Conservation (phyloP, 2,888 invertebrate species). For the Arge pagana region DNA sequence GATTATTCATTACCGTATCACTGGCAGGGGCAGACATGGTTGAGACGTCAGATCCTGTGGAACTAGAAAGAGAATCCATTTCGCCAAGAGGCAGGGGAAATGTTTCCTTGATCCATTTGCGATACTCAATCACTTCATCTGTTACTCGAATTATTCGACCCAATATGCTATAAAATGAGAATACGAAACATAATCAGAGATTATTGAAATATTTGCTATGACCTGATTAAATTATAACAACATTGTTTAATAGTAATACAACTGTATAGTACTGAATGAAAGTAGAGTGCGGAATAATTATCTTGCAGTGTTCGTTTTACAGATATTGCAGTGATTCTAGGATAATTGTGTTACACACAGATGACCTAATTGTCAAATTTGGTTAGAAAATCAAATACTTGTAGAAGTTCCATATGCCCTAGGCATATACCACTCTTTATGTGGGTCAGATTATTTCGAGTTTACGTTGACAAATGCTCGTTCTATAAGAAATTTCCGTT, state of each 20-base stretch:
- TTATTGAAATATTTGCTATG: background rate
- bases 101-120: conserved; percentile 69
- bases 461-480: too few relatives aligned
- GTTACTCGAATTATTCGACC: conserved; percentile 92
- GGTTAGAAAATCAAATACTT: too few relatives aligned
- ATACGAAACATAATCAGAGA: conserved; percentile 10
- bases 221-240: background rate
- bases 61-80: conserved; percentile 54
- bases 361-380: too few relatives aligned
- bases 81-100: conserved; percentile 50
- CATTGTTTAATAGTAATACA: background rate
- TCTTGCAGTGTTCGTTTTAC: too few relatives aligned
- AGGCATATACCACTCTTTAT: too few relatives aligned
- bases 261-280: background rate
- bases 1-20: conserved; percentile 47
- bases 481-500: too few relatives aligned
- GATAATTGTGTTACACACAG: too few relatives aligned
- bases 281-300: too few relatives aligned
- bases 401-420: too few relatives aligned
- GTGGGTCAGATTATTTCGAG: too few relatives aligned
- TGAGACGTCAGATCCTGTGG: conserved; percentile 56
- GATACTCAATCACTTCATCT: conserved; percentile 84
- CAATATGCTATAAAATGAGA: conserved; percentile 66
- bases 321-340: too few relatives aligned
- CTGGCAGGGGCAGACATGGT: conserved; percentile 56